Percentiles rank a stretch among this genome's conserved stretches.
Evolutionary conservation across 2,888 invertebrate genomes (phyloP).

Genomic region (Catocala fraxini): DNA sequence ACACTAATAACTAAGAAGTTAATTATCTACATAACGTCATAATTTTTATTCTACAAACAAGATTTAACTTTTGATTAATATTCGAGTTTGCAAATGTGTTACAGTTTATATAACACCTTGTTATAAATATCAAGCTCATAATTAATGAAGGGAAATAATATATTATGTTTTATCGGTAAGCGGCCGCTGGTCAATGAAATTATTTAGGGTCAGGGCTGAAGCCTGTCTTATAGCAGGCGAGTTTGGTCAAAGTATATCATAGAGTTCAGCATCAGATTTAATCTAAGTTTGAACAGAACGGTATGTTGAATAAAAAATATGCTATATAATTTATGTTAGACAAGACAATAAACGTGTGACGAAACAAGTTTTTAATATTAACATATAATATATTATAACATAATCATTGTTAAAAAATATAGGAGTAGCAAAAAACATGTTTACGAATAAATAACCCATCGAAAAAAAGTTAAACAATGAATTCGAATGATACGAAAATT

Average conservation of each 20-base stretch:
- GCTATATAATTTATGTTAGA: no score
- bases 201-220: constrained; percentile 35
- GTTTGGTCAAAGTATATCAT: constrained; percentile 6
- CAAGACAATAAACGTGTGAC: no score
- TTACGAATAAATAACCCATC: no score
- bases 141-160: constrained; percentile 33
- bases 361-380: background rate
- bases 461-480: no score
- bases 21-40: constrained; percentile 14
- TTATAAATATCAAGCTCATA: background rate
- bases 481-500: no score
- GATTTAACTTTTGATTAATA: constrained; percentile 5
- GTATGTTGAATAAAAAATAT: no score
- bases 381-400: background rate
- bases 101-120: constrained; percentile 11
- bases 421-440: no score
- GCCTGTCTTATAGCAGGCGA: constrained; percentile 9
- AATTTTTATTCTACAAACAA: constrained; percentile 10
- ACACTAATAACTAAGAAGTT: constrained; percentile 11
- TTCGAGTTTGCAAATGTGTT: constrained; percentile 1
- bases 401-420: background rate
- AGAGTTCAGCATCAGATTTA: no score
- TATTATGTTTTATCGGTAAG: constrained; percentile 18
- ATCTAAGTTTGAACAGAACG: no score
- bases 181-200: constrained; percentile 8